Conservation (phyloP, 2,113 vertebrate species). For the Tachycineta bicolor region DNA sequence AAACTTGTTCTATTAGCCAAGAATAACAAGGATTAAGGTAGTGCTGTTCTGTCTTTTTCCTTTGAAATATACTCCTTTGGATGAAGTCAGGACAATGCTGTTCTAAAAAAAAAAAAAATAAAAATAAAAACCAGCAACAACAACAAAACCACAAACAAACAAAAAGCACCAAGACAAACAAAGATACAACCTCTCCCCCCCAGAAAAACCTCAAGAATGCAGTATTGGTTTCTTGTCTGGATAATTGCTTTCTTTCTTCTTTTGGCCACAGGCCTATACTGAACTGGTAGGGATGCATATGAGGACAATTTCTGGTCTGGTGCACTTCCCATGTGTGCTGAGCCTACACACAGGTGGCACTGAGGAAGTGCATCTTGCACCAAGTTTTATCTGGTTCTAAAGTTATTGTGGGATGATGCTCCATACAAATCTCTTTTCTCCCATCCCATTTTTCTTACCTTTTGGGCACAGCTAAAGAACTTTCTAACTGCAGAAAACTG, state of each 20-base stretch:
- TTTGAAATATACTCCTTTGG: background rate
- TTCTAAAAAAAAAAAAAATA: background rate
- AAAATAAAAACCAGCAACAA: no score
- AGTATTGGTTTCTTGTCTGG: background rate
- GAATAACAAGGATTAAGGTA: constrained; percentile 9
- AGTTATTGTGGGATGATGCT: background rate
- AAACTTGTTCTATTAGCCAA: background rate
- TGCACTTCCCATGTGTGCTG: background rate
- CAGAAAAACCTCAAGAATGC: background rate
- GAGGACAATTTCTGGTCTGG: background rate
- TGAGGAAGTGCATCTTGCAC: background rate
- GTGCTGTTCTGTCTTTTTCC: background rate
- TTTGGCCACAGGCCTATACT: background rate
- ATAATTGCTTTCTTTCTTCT: background rate
- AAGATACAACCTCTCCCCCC: background rate
- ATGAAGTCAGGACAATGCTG: background rate
- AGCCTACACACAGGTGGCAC: fast-evolving
- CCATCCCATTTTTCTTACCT: background rate
- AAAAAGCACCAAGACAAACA: background rate
- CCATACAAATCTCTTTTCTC: background rate
- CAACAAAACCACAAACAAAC: no score
- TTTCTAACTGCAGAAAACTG: background rate
- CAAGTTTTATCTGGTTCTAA: background rate
- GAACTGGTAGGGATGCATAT: background rate
- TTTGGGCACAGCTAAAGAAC: background rate